phyloP scores from a whole-genome alignment of 2,113 vertebrate genomes.

The Geococcyx californianus region DNA sequence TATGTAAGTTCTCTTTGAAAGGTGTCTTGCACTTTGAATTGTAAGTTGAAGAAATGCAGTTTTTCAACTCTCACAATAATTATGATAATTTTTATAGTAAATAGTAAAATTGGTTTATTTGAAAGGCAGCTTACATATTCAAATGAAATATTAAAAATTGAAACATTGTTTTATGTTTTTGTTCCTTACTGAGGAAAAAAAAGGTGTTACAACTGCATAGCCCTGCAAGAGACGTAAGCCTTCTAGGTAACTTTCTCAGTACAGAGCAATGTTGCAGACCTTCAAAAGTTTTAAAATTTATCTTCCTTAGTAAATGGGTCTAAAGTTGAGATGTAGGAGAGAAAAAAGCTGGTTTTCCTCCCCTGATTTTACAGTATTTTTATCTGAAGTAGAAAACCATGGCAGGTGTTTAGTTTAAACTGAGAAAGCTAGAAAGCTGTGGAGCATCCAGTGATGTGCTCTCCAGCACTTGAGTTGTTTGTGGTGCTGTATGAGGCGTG shows the following conservation, averaged over 20 bases:
- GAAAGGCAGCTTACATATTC: neutral
- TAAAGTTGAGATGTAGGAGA: neutral
- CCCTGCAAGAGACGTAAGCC: neutral
- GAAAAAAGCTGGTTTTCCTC: neutral
- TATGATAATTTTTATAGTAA: neutral
- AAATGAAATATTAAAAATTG: neutral
- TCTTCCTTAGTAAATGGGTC: neutral
- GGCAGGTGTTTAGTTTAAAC: neutral
- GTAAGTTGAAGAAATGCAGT: neutral
- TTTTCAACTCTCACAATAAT: neutral
- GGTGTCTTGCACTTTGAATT: neutral
- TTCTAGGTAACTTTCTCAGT: neutral
- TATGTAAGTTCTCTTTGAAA: neutral
- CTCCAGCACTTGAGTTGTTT: rapidly evolving
- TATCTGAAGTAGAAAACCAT: neutral
- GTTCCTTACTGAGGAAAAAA: neutral
- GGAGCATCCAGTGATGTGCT: neutral
- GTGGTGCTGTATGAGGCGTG: neutral
- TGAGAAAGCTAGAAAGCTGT: neutral
- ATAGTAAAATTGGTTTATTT: neutral
- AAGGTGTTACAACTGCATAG: neutral
- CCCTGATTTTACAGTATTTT: neutral
- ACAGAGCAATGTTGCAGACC: neutral
- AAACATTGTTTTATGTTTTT: neutral
- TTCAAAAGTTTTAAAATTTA: neutral